A percentile compares a stretch with the other conserved stretches of the same genome.
Evolutionary conservation across 2,888 invertebrate genomes (phyloP).

Genomic region (Drosophila formosana): DNA sequence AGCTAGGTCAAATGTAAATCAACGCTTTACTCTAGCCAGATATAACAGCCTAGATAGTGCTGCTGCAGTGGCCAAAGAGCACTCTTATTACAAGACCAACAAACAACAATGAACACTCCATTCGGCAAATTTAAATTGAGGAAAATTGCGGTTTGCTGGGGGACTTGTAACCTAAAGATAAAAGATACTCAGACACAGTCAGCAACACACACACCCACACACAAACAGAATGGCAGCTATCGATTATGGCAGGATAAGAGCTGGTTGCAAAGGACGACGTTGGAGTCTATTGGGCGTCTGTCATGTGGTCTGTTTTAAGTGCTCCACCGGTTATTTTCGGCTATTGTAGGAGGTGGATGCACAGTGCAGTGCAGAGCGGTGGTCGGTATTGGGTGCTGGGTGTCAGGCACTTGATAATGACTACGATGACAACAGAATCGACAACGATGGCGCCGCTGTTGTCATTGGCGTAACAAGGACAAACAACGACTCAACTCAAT

Average conservation of each 20-base stretch:
- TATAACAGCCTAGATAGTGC: background rate
- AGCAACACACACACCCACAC: background rate
- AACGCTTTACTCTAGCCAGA: background rate
- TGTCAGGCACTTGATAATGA: constrained; percentile 76
- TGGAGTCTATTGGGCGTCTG: constrained; percentile 50
- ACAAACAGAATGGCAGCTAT: constrained; percentile 39
- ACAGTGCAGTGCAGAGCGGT: background rate
- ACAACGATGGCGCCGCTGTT: constrained; percentile 40
- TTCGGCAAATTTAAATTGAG: constrained; percentile 75
- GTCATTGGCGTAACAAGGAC: constrained; percentile 42
- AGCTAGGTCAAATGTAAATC: background rate
- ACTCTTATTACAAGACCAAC: constrained; percentile 11
- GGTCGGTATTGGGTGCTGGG: constrained; percentile 4
- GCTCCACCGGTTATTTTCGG: constrained; percentile 75
- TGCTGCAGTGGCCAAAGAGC: constrained; percentile 3
- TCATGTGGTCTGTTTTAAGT: constrained; percentile 79
- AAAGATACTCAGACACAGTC: constrained; percentile 24
- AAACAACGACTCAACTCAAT: constrained; percentile 26
- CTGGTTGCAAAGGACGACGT: background rate
- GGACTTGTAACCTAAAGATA: constrained; percentile 46
- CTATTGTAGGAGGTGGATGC: constrained; percentile 48
- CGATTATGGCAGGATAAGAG: constrained; percentile 66
- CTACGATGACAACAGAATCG: constrained; percentile 66
- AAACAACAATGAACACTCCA: constrained; percentile 62
- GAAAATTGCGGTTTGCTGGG: constrained; percentile 67